Base-by-base conservation (phyloP, 2,113 vertebrate genomes). In the Blennius ocellaris region DNA sequence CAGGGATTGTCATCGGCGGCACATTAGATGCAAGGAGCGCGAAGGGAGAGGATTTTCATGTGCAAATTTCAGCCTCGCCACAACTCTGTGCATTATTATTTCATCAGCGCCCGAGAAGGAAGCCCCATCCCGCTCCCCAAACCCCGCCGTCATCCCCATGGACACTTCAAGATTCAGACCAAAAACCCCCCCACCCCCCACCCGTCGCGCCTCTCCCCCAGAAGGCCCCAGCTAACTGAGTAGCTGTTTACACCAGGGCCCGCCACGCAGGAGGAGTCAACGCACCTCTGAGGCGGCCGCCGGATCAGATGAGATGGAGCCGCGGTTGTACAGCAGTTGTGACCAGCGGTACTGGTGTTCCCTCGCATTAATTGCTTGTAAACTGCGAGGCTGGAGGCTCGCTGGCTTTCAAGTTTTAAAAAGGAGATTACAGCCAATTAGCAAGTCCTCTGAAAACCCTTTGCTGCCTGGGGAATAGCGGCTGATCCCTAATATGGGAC, bases 381-480 rank as follows among this genome's bases (percentile, higher is more conserved):
- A 91, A 93, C 82, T 89, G 85, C 53, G 53, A 80, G 73, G 78
- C 84, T 89, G 75, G 77, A 89, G 65, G 78, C 85, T 89, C 49
- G 76, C 78, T 69, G 90, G 86, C 86, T 92, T 91, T 93, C 85
- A 87, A 89, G 76, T 89, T 89, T 86, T 86, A 92, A 91, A 90
- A 91, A 89, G 84, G 82, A 91, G 87, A 92, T 93, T 93, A 94
- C 78, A 92, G 92, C 90, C 92, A 93, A 94, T 93, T 93, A 93
- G 90, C 81, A 69, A 76, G 78, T 76, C 83, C 85, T 89, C 76
- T 87, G 87, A 92, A 92, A 92, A 82, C 75, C 86, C 87, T 76
- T 70, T 52, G 65, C 69, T 57, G 82, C 76, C 83, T 76, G 81
- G 89, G 90, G 89, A 91, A 90, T 86, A 82, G 78, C 11, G 48